Conservation (phyloP, 2,888 invertebrate genomes). For the Plebejus argus region DNA sequence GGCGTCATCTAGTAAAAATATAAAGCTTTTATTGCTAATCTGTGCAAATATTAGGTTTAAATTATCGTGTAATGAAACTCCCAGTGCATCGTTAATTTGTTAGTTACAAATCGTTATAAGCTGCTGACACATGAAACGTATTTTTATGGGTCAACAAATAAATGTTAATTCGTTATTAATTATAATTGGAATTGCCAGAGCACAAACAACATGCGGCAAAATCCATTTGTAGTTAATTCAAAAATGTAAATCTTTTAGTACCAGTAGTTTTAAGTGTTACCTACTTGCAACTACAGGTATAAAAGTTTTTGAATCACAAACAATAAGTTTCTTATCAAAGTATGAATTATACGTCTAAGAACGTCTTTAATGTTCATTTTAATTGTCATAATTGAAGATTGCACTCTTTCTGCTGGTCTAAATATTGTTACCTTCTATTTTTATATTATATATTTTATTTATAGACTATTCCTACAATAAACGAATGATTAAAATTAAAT, state of each 20-base stretch:
- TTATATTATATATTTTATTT: too few species aligned
- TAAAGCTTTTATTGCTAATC: neutral
- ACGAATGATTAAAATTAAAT: neutral
- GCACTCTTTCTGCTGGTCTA: neutral
- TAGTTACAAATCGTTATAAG: slow-evolving; percentile 7
- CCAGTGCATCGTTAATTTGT: neutral
- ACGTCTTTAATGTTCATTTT: too few species aligned
- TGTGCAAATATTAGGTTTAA: neutral
- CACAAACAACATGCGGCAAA: slow-evolving; percentile 5
- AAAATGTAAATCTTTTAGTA: neutral
- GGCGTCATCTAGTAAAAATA: neutral
- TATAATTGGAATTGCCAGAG: neutral
- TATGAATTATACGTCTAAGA: too few species aligned
- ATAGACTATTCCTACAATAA: neutral
- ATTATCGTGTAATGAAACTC: neutral
- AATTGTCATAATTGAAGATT: neutral
- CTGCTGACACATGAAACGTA: neutral
- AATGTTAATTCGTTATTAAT: slow-evolving; percentile 13
- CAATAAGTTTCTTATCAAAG: too few species aligned
- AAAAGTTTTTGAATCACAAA: too few species aligned
- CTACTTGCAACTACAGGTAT: neutral
- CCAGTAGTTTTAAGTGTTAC: neutral
- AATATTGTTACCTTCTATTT: too few species aligned
- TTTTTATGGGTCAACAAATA: slow-evolving; percentile 10
- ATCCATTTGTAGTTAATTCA: neutral